A percentile compares a stretch with the other conserved stretches of the same genome.
phyloP scores from a whole-genome alignment of 1,140 invertebrate species.

The Drepana arcuata region DNA sequence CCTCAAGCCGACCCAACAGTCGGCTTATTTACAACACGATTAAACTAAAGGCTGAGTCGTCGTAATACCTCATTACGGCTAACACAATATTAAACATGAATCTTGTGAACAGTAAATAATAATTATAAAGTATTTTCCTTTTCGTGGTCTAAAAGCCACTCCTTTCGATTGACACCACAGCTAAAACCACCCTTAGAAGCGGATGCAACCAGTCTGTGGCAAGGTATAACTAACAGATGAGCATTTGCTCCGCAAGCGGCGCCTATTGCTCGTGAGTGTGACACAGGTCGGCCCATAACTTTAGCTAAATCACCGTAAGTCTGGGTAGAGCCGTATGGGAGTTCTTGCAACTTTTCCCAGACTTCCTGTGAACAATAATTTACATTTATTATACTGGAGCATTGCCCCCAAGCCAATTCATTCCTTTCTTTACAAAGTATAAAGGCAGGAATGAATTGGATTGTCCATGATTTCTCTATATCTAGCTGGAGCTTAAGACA shows the following conservation, averaged over 20 bases:
- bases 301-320: conserved; percentile 58
- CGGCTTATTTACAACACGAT: too few relatives aligned
- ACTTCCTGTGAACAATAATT: conserved; percentile 54
- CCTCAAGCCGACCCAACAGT: too few relatives aligned
- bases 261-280: conserved; percentile 54
- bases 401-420: too few relatives aligned
- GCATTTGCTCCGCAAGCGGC: conserved; percentile 58
- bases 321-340: conserved; percentile 50
- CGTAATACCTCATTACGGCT: too few relatives aligned
- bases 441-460: too few relatives aligned
- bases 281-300: conserved; percentile 32
- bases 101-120: too few relatives aligned
- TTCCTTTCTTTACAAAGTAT: too few relatives aligned
- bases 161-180: conserved; percentile 48
- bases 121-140: conserved; percentile 21
- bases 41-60: too few relatives aligned
- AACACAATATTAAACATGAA: too few relatives aligned
- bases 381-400: too few relatives aligned
- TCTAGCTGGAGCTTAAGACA: too few relatives aligned
- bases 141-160: conserved; percentile 55
- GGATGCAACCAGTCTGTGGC: conserved; percentile 49
- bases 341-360: conserved; percentile 44
- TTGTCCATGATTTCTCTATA: too few relatives aligned
- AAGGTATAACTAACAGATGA: conserved; percentile 52
- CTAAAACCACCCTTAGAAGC: conserved; percentile 49